A percentile compares a stretch with the other conserved stretches of the same genome.
phyloP scores from a whole-genome alignment of 2,888 invertebrate species.

The Megalurothrips usitatus region DNA sequence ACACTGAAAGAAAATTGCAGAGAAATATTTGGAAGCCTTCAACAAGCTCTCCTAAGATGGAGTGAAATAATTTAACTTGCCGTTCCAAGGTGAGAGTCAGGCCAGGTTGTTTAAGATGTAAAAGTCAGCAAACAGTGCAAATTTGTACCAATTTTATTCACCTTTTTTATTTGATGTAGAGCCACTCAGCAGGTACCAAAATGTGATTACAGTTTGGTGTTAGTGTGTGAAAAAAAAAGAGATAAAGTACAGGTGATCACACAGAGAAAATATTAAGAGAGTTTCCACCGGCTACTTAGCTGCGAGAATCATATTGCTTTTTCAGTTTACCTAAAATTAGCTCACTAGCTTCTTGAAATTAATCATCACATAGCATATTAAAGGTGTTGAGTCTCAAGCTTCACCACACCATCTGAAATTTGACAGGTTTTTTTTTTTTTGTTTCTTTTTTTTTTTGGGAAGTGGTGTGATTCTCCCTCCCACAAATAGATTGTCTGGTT shows the following conservation, averaged over 20 bases:
- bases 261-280: no score
- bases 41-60: no score
- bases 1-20: no score
- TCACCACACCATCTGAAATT: background rate
- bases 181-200: background rate
- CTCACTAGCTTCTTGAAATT: background rate
- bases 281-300: no score
- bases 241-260: no score
- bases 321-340: background rate
- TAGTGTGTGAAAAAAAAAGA: background rate
- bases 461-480: slow-evolving; percentile 10
- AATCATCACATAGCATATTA: background rate
- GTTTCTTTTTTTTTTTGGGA: background rate
- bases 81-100: no score
- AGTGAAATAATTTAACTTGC: no score
- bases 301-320: background rate
- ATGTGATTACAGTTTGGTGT: background rate
- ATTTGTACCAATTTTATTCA: background rate
- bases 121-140: background rate
- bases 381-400: background rate
- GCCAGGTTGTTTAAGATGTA: background rate
- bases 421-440: background rate
- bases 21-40: no score
- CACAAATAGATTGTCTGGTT: background rate
- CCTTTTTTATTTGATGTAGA: background rate